Percentiles rank a stretch among this genome's conserved stretches.
Conservation (phyloP, 2,113 vertebrate genomes). For the Dendropsophus ebraccatus region DNA sequence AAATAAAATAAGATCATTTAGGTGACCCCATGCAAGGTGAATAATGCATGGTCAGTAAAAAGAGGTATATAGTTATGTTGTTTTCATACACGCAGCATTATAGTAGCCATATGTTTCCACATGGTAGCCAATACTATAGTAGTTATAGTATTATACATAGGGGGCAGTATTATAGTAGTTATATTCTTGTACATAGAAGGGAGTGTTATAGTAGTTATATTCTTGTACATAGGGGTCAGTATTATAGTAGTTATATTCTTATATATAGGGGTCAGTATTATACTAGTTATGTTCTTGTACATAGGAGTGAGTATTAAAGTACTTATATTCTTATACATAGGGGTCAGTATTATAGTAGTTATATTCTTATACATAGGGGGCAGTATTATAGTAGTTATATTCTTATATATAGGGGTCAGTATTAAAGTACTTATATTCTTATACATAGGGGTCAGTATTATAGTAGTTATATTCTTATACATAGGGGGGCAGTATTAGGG, state of each 20-base stretch:
- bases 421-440: not conserved
- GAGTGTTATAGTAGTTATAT: not conserved
- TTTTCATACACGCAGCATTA: too few relatives aligned
- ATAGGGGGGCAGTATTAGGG: too few relatives aligned
- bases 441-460: not conserved
- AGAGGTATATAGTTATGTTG: too few relatives aligned
- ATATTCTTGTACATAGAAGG: not conserved
- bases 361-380: not conserved
- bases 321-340: slow-evolving; percentile 1
- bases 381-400: not conserved
- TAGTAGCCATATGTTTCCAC: not conserved
- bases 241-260: slow-evolving; percentile 1
- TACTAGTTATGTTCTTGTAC: not conserved
- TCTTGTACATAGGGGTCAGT: not conserved
- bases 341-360: not conserved
- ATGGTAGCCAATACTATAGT: not conserved
- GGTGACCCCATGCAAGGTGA: too few relatives aligned
- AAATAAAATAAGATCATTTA: too few relatives aligned
- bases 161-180: not conserved
- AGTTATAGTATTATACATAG: slow-evolving; percentile 4
- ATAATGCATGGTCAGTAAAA: too few relatives aligned
- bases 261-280: not conserved
- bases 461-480: not conserved
- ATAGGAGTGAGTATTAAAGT: not conserved
- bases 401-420: not conserved